A percentile compares a stretch with the other conserved stretches of the same genome.
Conservation (phyloP, 1,140 invertebrate genomes). For the Drosophila subpulchrella region DNA sequence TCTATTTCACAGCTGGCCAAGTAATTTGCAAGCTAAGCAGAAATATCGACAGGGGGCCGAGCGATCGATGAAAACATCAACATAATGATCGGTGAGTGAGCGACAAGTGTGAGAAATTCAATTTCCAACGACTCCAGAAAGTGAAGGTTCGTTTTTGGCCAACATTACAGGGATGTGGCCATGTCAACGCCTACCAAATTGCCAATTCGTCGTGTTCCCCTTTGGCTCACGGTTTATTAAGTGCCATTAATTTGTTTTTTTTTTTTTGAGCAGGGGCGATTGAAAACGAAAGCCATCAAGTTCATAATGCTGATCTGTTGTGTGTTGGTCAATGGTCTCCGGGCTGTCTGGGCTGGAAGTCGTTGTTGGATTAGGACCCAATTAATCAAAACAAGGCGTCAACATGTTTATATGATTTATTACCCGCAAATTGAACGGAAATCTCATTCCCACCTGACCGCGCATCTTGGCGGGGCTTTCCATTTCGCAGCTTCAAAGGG, state of each 20-base stretch:
- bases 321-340: constrained; percentile 39
- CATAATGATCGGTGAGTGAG: constrained; percentile 55
- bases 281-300: constrained; percentile 72
- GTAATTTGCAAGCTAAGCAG: constrained; percentile 50
- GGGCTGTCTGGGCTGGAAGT: constrained; percentile 28
- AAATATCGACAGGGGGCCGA: constrained; percentile 40
- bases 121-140: constrained; percentile 49
- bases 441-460: constrained; percentile 11
- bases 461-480: constrained; percentile 27
- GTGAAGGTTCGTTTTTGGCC: constrained; percentile 51
- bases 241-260: constrained; percentile 34
- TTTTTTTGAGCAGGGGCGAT: constrained; percentile 35
- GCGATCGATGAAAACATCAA: constrained; percentile 66
- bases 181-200: constrained; percentile 59
- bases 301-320: constrained; percentile 34
- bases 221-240: constrained; percentile 50
- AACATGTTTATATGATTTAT: constrained; percentile 48
- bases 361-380: constrained; percentile 47
- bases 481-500: constrained; percentile 19
- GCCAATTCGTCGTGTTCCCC: constrained; percentile 26
- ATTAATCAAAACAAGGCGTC: constrained; percentile 56
- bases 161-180: constrained; percentile 25
- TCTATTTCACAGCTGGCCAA: constrained; percentile 49
- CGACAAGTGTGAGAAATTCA: constrained; percentile 80
- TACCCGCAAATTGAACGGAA: constrained; percentile 37